Percentiles rank a stretch among this genome's conserved stretches.
Evolutionary conservation across 1,140 invertebrate species (phyloP).

Genomic region (Pseudomyrmex concolor): DNA sequence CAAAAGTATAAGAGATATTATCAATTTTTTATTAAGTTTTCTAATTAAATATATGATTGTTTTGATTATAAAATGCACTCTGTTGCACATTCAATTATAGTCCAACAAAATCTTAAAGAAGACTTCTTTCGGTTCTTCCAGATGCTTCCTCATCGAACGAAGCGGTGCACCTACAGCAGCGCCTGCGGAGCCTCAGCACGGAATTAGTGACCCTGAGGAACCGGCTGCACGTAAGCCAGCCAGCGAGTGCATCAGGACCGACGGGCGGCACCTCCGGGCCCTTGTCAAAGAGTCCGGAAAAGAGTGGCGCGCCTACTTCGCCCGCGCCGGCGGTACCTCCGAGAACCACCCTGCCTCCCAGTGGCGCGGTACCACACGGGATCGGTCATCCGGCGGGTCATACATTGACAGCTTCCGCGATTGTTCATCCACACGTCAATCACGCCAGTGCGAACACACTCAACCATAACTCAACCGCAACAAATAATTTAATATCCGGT

Average conservation of each 20-base stretch:
- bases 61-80: background rate
- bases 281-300: constrained; percentile 75
- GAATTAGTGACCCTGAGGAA: constrained; percentile 95
- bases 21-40: too few relatives aligned
- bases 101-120: constrained; percentile 4
- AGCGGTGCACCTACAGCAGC: constrained; percentile 95
- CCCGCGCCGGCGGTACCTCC: constrained; percentile 83
- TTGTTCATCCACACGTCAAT: constrained; percentile 83
- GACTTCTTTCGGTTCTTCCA: constrained; percentile 83
- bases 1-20: too few relatives aligned
- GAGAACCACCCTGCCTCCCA: constrained; percentile 82
- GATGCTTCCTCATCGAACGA: constrained; percentile 97
- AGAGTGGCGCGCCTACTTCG: constrained; percentile 71
- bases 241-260: constrained; percentile 78
- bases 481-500: constrained; percentile 83
- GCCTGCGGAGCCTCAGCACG: constrained; percentile 94
- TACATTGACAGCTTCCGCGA: constrained; percentile 81
- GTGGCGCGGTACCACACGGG: constrained; percentile 69
- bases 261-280: constrained; percentile 62
- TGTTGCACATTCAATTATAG: background rate
- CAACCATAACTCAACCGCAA: constrained; percentile 78
- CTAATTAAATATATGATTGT: too few relatives aligned
- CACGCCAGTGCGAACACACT: constrained; percentile 76
- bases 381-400: constrained; percentile 79
- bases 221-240: constrained; percentile 91